Evolutionary conservation across 2,888 invertebrate genomes (phyloP), one percentile per base, ranked within the genome.

Genomic region (Drosophila kambysellisi): DNA sequence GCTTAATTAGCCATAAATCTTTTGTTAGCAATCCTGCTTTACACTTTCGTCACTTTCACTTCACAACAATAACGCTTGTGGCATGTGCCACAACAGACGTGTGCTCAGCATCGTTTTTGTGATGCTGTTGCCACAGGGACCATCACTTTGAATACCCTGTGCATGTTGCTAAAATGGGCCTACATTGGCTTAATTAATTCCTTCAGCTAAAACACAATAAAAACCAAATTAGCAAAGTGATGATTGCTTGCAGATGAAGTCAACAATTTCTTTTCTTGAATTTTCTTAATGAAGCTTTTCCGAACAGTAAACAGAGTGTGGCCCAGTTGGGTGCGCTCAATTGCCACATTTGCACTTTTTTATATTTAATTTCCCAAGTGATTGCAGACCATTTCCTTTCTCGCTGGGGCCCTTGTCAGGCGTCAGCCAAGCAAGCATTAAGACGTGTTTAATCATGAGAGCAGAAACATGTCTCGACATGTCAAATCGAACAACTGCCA

Each of bases 321-420:
- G 1, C 6, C 6, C 35, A 43, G 50, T 57, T 32, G 29, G 5
- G 8, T 30, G 17, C 6, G 9, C 35, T 11, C 20, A 0, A 0
- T 35, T 9, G n/a, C 3, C 35, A 51, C 35, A n/a, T 17, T 51
- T 39, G n/a, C 37, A 46, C 50, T 58, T 69, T 69, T 71, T 46
- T 32, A 37, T 60, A 50, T 74, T 87, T 88, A 88, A 84, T 84
- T 88, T 84, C 88, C 83, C 83, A 62, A 52, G 83, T 67, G 82
- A 82, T 56, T 81, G 74, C 46, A 32, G 60, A 25, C 61, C 63
- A 65, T 79, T 82, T 75, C 53, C 71, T 75, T 70, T 56, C 68
- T 52, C 62, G 70, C 50, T 62, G 62, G 43, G 60, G 63, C 80
- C 72, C 69, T 73, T 50, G 67, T 76, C 80, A 67, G 73, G 66